Evolutionary conservation across 2,113 vertebrate species (phyloP).

Genomic region (Toxotes chatareus): DNA sequence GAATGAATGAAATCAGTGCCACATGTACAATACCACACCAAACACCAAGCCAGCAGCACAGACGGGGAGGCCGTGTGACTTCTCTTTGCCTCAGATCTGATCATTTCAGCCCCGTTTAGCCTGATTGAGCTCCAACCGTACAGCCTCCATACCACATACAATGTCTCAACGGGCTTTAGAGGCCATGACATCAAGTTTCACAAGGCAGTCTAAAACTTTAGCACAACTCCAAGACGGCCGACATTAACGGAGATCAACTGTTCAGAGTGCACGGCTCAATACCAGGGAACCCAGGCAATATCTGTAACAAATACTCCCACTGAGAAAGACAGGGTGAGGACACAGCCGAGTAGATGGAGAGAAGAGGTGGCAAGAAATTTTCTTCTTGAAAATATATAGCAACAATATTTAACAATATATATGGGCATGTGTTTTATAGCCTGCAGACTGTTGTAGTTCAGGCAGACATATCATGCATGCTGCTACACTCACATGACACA

Average conservation of each 20-base stretch:
- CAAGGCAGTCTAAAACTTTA: background rate
- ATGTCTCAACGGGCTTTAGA: background rate
- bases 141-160: background rate
- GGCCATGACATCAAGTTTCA: background rate
- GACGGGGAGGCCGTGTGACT: background rate
- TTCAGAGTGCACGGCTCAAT: background rate
- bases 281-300: background rate
- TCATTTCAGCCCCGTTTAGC: conserved; percentile 22
- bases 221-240: background rate
- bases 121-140: background rate
- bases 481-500: conserved; percentile 2
- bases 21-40: conserved; percentile 6
- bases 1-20: conserved; percentile 59
- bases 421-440: background rate
- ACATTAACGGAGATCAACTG: background rate
- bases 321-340: background rate
- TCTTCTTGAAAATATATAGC: no score
- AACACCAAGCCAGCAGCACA: conserved; percentile 26
- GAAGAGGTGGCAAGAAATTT: no score
- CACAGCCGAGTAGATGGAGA: background rate
- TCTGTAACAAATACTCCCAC: background rate
- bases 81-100: conserved; percentile 33
- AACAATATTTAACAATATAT: no score
- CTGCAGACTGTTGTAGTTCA: background rate
- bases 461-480: background rate